Evolutionary conservation across 2,888 invertebrate species (phyloP), one percentile per base, ranked within the genome.

Genomic region (Plebejus melissa): DNA sequence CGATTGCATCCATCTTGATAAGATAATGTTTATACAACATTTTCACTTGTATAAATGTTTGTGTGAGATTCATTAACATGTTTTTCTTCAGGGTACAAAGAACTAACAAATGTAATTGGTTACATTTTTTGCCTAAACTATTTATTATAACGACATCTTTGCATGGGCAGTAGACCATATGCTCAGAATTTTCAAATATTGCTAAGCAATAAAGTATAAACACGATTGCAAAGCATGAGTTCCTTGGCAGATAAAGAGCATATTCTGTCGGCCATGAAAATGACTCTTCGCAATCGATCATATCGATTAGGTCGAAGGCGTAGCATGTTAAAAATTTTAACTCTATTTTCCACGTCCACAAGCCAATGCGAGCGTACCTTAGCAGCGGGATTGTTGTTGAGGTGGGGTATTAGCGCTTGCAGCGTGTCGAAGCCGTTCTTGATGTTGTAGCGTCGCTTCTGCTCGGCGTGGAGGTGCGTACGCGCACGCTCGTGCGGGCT

Each of bases 361-460:
- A 46, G 16, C 54, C 16, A 54, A 54, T 54, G 50, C 11, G 13
- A 54, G 54, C 71, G 50, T 79, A 97, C 96, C 95, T 98, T 98
- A 6, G 97, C 96, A 87, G 97, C 97, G 36, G 98, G 97, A 91
- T 97, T 98, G 84, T 97, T 96, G 88, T 96, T 97, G 77, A 99
- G 94, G 81, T 98, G 97, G 41, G 99, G 99, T 85, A 99, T 98
- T 77, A 99, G 95, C 78, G 97, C 96, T 88, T 98, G 98, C 79
- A 99, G 94, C 89, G 97, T 97, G 90, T 99, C 99, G 90, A 99
- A 99, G 60, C 99, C 99, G 87, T 97, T 98, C 90, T 99, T 99
- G 83, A 99, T 98, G 88, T 98, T 99, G 88, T 97, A 98, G 75
- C 99, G 95, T 57, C 99, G 95, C 88, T 99, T 99, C 91, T 99